Conservation (phyloP, 2,888 invertebrate species). For the Euphydryas editha region DNA sequence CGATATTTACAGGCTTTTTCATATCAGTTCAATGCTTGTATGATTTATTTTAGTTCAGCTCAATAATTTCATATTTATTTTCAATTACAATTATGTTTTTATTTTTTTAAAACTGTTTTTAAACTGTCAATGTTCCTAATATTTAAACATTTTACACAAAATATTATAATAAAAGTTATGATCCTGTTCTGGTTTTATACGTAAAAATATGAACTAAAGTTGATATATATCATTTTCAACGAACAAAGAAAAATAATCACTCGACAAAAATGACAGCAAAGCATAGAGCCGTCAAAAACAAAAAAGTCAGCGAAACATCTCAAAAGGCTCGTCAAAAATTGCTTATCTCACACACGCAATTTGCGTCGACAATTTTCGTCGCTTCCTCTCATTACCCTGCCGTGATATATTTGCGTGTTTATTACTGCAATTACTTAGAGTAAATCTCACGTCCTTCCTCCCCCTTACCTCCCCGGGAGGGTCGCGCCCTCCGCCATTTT, state of each 20-base stretch:
- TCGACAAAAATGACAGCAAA: slow-evolving; percentile 30
- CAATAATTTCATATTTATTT: too few relatives aligned
- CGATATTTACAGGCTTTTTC: too few relatives aligned
- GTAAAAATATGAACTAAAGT: neutral
- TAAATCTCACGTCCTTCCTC: slow-evolving; percentile 84
- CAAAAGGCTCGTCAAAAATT: slow-evolving; percentile 65
- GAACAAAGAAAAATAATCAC: slow-evolving; percentile 34
- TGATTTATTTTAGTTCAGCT: too few relatives aligned
- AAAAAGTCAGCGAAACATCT: slow-evolving; percentile 50
- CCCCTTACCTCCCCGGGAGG: slow-evolving; percentile 64
- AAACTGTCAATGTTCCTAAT: too few relatives aligned
- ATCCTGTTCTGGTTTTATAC: neutral
- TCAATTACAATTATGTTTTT: too few relatives aligned
- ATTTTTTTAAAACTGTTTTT: too few relatives aligned
- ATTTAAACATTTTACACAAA: too few relatives aligned
- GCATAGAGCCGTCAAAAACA: slow-evolving; percentile 46
- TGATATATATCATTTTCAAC: slow-evolving; percentile 30
- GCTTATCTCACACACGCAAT: slow-evolving; percentile 84
- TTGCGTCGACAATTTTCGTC: slow-evolving; percentile 80
- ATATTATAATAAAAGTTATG: neutral
- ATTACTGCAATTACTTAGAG: slow-evolving; percentile 85
- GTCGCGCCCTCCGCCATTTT: slow-evolving; percentile 81
- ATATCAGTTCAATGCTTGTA: too few relatives aligned
- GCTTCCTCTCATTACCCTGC: slow-evolving; percentile 83
- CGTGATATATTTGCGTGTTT: slow-evolving; percentile 84